A percentile compares a stretch with the other conserved stretches of the same genome.
phyloP scores from a whole-genome alignment of 2,888 invertebrate species.

The Hecatera dysodea region DNA sequence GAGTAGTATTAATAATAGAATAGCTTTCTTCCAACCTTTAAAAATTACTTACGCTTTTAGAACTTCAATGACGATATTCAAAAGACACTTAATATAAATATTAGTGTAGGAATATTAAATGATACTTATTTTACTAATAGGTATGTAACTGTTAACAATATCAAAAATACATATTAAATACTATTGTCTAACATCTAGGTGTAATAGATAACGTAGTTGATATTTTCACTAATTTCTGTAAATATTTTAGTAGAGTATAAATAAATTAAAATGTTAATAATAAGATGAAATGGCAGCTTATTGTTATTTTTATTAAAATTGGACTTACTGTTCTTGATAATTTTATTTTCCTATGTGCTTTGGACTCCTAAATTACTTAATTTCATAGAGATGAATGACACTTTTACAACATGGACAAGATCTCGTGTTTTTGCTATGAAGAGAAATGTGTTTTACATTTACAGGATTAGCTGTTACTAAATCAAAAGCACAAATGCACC shows the following conservation, averaged over 20 bases:
- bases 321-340: conserved; percentile 42
- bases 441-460: too few relatives aligned
- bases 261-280: conserved; percentile 17
- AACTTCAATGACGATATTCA: conserved; percentile 3
- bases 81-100: neutral
- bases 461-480: too few relatives aligned
- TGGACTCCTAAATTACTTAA: neutral
- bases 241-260: conserved; percentile 7
- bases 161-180: conserved; percentile 20
- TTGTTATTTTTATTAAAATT: conserved; percentile 38
- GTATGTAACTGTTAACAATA: conserved; percentile 19
- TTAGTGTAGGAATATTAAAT: neutral
- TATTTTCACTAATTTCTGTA: conserved; percentile 24
- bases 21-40: neutral
- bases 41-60: neutral
- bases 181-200: conserved; percentile 9
- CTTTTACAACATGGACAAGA: neutral
- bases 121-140: neutral
- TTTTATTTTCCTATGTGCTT: conserved; percentile 10
- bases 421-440: too few relatives aligned
- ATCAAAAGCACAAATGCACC: too few relatives aligned
- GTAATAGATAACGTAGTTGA: neutral
- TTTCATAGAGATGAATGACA: neutral
- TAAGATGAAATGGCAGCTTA: conserved; percentile 17
- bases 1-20: neutral